Evolutionary conservation across 2,797 vertebrate species (phyloP), one percentile per base, ranked within the genome.

Genomic region (Danio choprae): DNA sequence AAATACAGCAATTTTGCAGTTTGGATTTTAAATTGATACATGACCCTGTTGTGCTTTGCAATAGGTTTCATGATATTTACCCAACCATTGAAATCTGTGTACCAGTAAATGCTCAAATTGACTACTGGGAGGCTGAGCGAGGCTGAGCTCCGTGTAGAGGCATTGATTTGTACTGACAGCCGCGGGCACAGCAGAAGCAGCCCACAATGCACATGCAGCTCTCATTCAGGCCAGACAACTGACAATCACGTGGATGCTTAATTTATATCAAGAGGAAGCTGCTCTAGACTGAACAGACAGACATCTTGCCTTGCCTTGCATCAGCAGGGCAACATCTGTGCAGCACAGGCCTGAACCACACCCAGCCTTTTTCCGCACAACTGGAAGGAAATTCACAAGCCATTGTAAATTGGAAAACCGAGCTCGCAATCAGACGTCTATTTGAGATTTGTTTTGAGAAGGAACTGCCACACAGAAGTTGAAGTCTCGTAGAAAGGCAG

Each of bases 291-390:
- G 60, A 88, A 86, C 87, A 82, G 77, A 89, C 86, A 70, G 81
- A 85, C 85, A 82, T 84, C 79, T 92, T 93, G 87, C 89, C 72
- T 13, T 58, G 1, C 79, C 83, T 93, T 93, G 88, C 89, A 88
- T 94, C 89, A 93, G 77, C 55, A 15, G 9, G 75, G 76, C 87
- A 83, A 16, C 64, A 58, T 83, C 69, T 83, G 87, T 87, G 71
- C 71, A 75, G 11, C 64, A 43, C 51, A 74, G 38, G 12, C 77
- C 81, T 44, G 75, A 44, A 84, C 84, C 88, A 82, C 74, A 77
- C 58, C 79, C 85, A 53, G 80, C 59, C 20, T 29, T 29, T 64
- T 50, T 62, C 44, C 16, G 63, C 78, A 40, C 48, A 80, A 65
- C 63, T 70, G 46, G 84, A 55, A 82, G 7, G 18, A 76, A 58